Evolutionary conservation across 2,797 vertebrate species (phyloP), one percentile per base, ranked within the genome.

Genomic region (Tinamus major): DNA sequence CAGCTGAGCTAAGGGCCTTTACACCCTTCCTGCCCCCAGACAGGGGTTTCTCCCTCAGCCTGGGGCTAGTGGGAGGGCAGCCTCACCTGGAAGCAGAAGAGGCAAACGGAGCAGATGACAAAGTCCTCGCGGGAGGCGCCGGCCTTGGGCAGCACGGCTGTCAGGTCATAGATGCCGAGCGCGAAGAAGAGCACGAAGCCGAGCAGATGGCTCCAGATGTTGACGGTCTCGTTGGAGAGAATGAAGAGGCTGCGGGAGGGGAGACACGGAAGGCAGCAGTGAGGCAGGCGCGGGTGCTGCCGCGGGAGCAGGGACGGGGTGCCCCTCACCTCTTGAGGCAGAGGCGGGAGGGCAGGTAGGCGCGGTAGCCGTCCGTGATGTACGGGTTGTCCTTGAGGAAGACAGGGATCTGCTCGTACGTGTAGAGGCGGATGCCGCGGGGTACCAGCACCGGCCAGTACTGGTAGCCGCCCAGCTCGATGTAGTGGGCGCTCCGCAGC

Each of bases 381-480:
- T 99, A 99, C 1, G 99, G 99, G 96, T 99, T 99, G 93, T 99
- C 99, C 94, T 98, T 98, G 75, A 99, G 98, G 86, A 98, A 99
- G 42, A 98, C 96, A 0, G 99, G 99, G 95, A 99, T 98, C 98
- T 99, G 99, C 76, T 99, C 99, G 31, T 99, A 99, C 12, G 99
- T 99, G 97, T 99, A 99, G 11, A 99, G 97, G 10, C 99, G 97
- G 92, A 99, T 99, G 17, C 98, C 99, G 63, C 99, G 97, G 65
- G 99, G 99, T 31, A 99, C 98, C 95, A 99, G 97, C n/a, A 99
- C 98, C 0, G 99, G 99, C 99, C 99, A 99, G 96, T 99, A 99
- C 96, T 99, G 99, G 84, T 99, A 99, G 75, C 98, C 97, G 21
- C 99, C 99, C 97, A 99, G 97, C 96, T 99, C 99, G 39, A 99